Base-by-base conservation (phyloP, 2,797 vertebrate genomes). In the Telmatherina bonti region DNA sequence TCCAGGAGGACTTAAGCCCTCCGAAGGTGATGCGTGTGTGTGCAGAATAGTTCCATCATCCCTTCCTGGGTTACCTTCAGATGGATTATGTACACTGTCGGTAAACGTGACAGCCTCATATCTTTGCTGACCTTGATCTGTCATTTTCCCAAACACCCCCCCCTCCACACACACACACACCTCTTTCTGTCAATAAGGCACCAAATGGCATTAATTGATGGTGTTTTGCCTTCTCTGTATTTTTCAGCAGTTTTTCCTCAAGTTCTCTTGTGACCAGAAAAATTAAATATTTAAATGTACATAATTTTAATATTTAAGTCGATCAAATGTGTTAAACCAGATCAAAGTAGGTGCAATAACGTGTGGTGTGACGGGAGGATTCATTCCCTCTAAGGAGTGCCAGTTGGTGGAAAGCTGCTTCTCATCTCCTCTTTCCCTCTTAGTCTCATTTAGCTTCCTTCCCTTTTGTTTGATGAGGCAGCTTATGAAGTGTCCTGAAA, bases 221-320 rank as follows among this genome's bases (percentile, higher is more conserved):
- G 41, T 51, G 51, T 85, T 78, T 79, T 74, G 79, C 74, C 81
- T 75, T 57, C 54, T 73, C 68, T 61, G 31, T 79, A 79, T 85
- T 87, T 89, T 60, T 71, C 70, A 84, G 83, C 81, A 59, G 67
- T 78, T 64, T 67, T 27, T 22, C 16, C 38, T 30, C 62, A 66
- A 83, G 62, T 78, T 83, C 65, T 77, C 43, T 30, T 56, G 63
- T 80, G 70, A 78, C 67, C 67, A 73, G 64, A 78, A 78, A 83
- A 67, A 85, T 91, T 80, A 90, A 92, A 89, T 86, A 89, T 91
- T 89, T 73, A 90, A 84, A 72, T 64, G 56, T 54, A 70, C 67
- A 83, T 90, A 69, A 88, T 84, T 88, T 87, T 49, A 83, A 70
- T 84, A 80, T 87, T 85, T 83, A 78, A 84, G 70, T 85, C 82